Evolutionary conservation across 2,888 invertebrate genomes (phyloP).

Genomic region (Aspidapion aeneum): DNA sequence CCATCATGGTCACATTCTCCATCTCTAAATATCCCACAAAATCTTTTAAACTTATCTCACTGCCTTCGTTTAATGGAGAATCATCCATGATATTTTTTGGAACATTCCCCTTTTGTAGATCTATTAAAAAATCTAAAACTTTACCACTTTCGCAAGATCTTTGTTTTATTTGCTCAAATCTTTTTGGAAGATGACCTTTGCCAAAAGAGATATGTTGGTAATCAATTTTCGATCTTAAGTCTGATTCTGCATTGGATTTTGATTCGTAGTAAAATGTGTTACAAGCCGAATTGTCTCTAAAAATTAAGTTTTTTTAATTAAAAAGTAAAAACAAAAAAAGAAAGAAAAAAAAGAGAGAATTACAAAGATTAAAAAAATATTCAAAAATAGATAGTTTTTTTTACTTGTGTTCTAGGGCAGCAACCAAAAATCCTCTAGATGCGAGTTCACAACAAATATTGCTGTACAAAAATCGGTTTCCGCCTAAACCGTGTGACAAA

Average conservation of each 20-base stretch:
- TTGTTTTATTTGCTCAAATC: constrained; percentile 48
- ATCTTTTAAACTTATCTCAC: constrained; percentile 39
- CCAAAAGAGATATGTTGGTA: constrained; percentile 43
- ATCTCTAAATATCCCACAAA: constrained; percentile 48
- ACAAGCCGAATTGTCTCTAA: constrained; percentile 47
- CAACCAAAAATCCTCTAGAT: constrained; percentile 62
- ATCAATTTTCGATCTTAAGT: constrained; percentile 40
- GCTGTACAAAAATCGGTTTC: constrained; percentile 58
- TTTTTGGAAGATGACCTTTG: constrained; percentile 42
- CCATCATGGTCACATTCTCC: constrained; percentile 51
- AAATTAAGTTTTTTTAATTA: constrained; percentile 13
- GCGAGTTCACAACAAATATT: constrained; percentile 60
- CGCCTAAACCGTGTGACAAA: constrained; percentile 64
- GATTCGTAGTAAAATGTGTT: constrained; percentile 48
- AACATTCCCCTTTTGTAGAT: constrained; percentile 50
- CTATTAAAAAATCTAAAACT: constrained; percentile 50
- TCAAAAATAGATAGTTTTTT: no score
- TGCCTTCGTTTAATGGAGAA: constrained; percentile 28
- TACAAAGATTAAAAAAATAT: no score
- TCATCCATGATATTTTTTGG: constrained; percentile 50
- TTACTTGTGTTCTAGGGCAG: constrained; percentile 62
- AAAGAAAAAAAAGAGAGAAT: no score
- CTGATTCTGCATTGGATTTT: constrained; percentile 40
- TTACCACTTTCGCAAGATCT: constrained; percentile 52
- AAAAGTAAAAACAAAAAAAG: no score